A percentile compares a stretch with the other conserved stretches of the same genome.
These are phyloP conservation scores for Chinchilla lanigera DNA, from an alignment of 2,113 vertebrate genomes.

Conservation along the genomic window DNA sequence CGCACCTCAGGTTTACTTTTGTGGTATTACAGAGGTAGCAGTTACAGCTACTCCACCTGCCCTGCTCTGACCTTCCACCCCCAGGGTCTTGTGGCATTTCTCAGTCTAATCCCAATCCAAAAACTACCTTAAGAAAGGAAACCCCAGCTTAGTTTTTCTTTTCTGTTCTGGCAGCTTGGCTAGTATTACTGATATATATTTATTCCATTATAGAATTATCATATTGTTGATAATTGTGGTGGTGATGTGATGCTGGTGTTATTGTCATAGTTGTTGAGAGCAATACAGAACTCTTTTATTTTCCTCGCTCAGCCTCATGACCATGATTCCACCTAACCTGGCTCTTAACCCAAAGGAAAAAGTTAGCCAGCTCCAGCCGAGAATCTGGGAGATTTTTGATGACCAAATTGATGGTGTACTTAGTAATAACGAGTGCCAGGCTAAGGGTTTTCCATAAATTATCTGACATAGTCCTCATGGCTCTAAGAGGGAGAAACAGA, in stretches of 20 bases:
- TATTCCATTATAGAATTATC: too few species aligned
- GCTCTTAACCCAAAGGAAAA: neutral
- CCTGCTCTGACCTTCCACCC: neutral
- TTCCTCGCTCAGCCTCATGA: neutral
- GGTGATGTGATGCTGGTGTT: neutral
- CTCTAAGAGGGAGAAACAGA: neutral
- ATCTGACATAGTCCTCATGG: neutral
- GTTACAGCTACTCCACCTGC: neutral
- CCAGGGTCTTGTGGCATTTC: neutral
- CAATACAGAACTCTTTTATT: neutral
- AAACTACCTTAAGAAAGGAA: neutral
- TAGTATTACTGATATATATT: neutral
- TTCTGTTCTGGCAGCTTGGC: neutral
- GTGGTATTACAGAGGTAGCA: neutral
- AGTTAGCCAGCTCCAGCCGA: neutral
- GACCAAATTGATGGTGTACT: neutral
- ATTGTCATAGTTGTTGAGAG: neutral
- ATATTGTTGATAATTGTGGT: neutral
- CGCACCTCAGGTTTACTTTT: neutral
- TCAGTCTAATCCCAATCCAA: neutral
- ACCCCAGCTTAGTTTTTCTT: neutral
- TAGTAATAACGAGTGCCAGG: neutral
- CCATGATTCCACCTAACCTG: neutral
- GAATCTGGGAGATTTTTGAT: neutral
- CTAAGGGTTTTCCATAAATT: neutral